Base-by-base conservation (phyloP, 1,140 invertebrate genomes). In the Drosophila repletoides region DNA sequence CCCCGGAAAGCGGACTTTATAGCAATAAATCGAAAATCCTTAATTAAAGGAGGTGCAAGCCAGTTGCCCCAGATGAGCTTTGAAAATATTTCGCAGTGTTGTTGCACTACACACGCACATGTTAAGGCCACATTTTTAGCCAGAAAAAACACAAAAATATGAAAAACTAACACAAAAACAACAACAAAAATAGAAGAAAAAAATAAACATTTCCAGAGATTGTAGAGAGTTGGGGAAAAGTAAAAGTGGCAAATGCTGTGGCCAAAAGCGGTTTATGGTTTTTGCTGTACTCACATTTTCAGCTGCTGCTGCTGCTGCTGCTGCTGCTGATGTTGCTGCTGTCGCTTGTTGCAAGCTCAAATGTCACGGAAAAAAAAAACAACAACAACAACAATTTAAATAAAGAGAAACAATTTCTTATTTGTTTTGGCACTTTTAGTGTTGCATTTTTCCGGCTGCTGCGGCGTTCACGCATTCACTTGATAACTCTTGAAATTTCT, bases 361-460 rank as follows among this genome's bases (percentile, higher is more conserved):
- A 33, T 61, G 48, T 52, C 58, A 52, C 43, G 14, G 10, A 36
- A 41, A 49, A 60, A 41, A 60, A 40, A 52, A n/a, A 52, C 24
- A 61, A 53, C 38, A 31, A 36, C 58, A 51, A 7, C 9, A 6
- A 43, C 15, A 61, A 43, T 41, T 61, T 61, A 45, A 61, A 45
- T 51, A 36, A n/a, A 17, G 40, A n/a, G 19, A 1, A 6, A 24
- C 40, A 43, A 43, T 24, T 43, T 24, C 24, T 24, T 26, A 14
- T 33, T 21, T 46, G 31, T 49, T 48, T 55, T 43, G 38, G 34
- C 58, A 61, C 58, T 59, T 46, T 28, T 19, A 67, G 9, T 60
- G 56, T 67, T 59, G 55, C 64, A 67, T 38, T 46, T 60, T 51
- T 55, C 64, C 40, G 49, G 38, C 38, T 67, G 46, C 46, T 67